These are phyloP conservation scores for Torymus auratus DNA, from an alignment of 2,888 invertebrate genomes.

Conservation along the genomic window DNA sequence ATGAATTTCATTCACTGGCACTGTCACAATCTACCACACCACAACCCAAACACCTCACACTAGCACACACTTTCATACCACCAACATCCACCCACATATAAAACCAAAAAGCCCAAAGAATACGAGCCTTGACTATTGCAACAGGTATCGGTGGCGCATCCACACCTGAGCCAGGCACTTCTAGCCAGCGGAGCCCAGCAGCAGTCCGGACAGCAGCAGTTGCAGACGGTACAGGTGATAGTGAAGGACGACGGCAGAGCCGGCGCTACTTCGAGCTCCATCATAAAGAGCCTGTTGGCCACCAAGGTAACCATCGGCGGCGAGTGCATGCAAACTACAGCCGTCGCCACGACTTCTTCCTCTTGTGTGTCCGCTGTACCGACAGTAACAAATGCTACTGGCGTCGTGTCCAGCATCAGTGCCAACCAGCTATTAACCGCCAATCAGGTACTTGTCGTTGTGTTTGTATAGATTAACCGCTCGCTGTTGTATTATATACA, in stretches of 20 bases:
- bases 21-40: no score
- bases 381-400: conserved; percentile 76
- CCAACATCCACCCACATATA: no score
- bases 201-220: conserved; percentile 70
- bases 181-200: conserved; percentile 76
- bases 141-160: conserved; percentile 80
- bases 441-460: conserved; percentile 72
- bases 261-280: conserved; percentile 83
- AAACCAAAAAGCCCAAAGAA: no score
- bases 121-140: background rate
- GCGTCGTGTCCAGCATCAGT: conserved; percentile 77
- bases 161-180: conserved; percentile 81
- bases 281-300: conserved; percentile 95
- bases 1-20: no score
- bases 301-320: conserved; percentile 87
- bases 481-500: conserved; percentile 25
- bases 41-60: no score
- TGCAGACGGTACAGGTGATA: conserved; percentile 70
- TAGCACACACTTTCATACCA: no score
- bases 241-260: conserved; percentile 71
- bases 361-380: conserved; percentile 75
- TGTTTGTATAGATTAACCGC: conserved; percentile 49
- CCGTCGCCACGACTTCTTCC: conserved; percentile 75
- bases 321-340: conserved; percentile 79
- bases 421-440: conserved; percentile 77